Base-by-base conservation (phyloP, 2,797 vertebrate species). In the Hippocampus kuda region DNA sequence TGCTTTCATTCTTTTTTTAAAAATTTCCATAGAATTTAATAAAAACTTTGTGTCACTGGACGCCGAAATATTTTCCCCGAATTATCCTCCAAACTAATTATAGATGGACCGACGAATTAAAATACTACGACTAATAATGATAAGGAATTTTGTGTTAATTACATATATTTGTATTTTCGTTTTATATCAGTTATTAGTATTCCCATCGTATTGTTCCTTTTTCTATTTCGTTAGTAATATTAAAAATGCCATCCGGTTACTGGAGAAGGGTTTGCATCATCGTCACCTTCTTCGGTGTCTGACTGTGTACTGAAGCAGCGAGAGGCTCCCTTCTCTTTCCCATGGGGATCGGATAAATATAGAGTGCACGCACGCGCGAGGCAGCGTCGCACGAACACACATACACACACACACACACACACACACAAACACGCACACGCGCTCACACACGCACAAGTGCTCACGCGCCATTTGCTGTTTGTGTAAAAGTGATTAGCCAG, bases 261-360 rank as follows among this genome's bases (percentile, higher is more conserved):
- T 27, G 24, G 24, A 27, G 44, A 54, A 22, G 53, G 26, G 16
- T 67, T 77, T 78, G 85, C 91, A 89, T 90, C 86, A 90, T 93
- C 94, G 92, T 92, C 93, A 93, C 91, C 92, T 94, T 92, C 92
- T 92, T 90, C 88, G 88, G 81, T 83, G 90, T 88, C 90, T 89
- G 86, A 87, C 86, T 90, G 30, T 20, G 91, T 77, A 91, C 91
- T 92, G 67, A 77, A 76, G 59, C 59, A 61, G 27, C 30, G 59
- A 34, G 87, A 89, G 74, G 73, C 83, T 88, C 90, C 88, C 91
- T 94, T 91, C 91, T 81, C 92, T 93, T 98, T 98, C 94, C 94
- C 95, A 94, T 91, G 93, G 91, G 93, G 90, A 94, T 90, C 90
- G 80, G 91, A 92, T 96, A 98, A 94, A 97, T 92, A 94, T 98